These are phyloP conservation scores for Thinocorus orbignyianus DNA, from an alignment of 2,113 vertebrate genomes.

Conservation along the genomic window DNA sequence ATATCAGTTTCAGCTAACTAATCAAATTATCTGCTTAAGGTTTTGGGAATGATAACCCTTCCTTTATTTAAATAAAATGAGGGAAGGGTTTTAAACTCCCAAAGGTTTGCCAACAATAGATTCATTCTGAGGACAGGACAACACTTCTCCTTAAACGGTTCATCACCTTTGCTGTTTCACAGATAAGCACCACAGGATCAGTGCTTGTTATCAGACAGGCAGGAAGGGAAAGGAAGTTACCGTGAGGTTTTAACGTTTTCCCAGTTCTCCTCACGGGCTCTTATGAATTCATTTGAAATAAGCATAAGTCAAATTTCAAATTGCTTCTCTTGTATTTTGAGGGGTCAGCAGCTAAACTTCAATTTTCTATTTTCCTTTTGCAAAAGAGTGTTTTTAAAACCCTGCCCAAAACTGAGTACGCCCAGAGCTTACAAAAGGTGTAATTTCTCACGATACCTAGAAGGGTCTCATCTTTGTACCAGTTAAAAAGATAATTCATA, in stretches of 20 bases:
- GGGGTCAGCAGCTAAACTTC: neutral
- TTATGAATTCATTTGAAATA: conserved; percentile 41
- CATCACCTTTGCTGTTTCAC: neutral
- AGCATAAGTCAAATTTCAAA: neutral
- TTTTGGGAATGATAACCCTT: conserved; percentile 57
- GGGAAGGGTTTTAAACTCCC: conserved; percentile 27
- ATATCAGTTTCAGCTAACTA: conserved; percentile 65
- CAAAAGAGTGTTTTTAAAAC: conserved; percentile 45
- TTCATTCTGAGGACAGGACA: conserved; percentile 50
- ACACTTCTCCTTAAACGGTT: neutral
- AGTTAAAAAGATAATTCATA: conserved; percentile 64
- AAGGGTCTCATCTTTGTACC: conserved; percentile 53
- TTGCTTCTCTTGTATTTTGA: neutral
- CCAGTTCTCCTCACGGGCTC: neutral
- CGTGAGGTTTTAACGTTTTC: conserved; percentile 4
- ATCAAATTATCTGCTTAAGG: conserved; percentile 66
- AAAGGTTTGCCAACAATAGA: conserved; percentile 30
- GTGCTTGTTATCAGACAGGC: neutral
- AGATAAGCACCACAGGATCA: neutral
- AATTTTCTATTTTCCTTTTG: conserved; percentile 35
- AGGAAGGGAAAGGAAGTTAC: neutral
- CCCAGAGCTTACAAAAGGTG: conserved; percentile 21
- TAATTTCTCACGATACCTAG: conserved; percentile 14
- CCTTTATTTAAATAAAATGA: conserved; percentile 66
- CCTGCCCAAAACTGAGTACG: neutral